Base-by-base conservation (phyloP, 1,140 invertebrate species). In the Cydia strobilella region DNA sequence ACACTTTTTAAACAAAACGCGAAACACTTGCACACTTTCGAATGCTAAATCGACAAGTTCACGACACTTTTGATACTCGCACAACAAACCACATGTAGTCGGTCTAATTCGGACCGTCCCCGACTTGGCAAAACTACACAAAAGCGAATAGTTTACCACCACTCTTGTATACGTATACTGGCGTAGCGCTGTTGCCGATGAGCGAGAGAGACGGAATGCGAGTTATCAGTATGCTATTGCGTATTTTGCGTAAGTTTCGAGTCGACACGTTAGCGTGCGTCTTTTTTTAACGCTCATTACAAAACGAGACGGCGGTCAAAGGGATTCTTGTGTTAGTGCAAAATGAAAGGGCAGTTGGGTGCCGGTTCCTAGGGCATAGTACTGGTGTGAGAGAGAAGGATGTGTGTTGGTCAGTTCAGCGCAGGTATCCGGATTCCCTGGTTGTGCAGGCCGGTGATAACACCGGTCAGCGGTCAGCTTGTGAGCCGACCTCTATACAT, bases 361-460 rank as follows among this genome's bases (percentile, higher is more conserved):
- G 65, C 31, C 65, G 6, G 27, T 35, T 35, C 27, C 18, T 59
- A 59, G 54, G 20, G 65, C n/a, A 18, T 69, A 35, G n/a, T 69
- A 18, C 65, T 69, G n/a, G n/a, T 15, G 72, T 7, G 75, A 87
- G 76, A 76, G 75, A 79, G 85, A 88, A 66, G 54, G 75, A n/a
- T 73, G 73, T 83, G 83, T 79, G 78, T 75, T 76, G 73, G 72
- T 69, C 65, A n/a, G 35, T 76, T 69, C 77, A 27, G 39, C 76
- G 66, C 75, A 48, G 75, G 82, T 86, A 87, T 90, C 88, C 87
- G 85, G 88, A 87, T 88, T 88, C 84, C 85, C 77, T 76, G 79
- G 83, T 84, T 85, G 80, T 84, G 75, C 79, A 63, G 74, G n/a
- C n/a, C 82, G 81, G 83, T 84, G 80, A 77, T 77, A 72, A 74